Evolutionary conservation across 2,113 vertebrate species (phyloP).

Genomic region (Lates calcarifer): DNA sequence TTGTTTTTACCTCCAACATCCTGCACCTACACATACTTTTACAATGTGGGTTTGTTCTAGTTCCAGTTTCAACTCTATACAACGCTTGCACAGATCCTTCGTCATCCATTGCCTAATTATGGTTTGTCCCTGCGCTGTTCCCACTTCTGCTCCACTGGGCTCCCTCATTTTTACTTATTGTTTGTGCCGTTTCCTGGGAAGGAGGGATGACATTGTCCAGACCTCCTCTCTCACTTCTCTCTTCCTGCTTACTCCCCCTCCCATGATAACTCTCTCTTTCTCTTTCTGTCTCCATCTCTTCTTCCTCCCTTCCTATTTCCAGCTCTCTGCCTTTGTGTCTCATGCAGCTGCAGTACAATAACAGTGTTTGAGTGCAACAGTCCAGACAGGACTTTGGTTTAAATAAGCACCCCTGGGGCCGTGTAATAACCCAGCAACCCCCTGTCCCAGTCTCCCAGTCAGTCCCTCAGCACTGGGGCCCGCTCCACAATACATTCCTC

Average conservation of each 20-base stretch:
- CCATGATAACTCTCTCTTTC: conserved; percentile 51
- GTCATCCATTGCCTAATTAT: conserved; percentile 59
- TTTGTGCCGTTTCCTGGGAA: conserved; percentile 74
- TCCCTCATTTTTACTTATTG: conserved; percentile 67
- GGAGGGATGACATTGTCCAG: conserved; percentile 75
- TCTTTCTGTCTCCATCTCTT: conserved; percentile 41
- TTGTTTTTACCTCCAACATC: conserved; percentile 32
- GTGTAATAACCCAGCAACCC: conserved; percentile 77
- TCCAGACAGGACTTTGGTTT: conserved; percentile 82
- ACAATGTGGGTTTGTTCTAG: conserved; percentile 5
- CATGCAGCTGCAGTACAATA: conserved; percentile 80
- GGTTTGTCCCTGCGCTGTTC: conserved; percentile 45
- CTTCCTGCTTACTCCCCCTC: conserved; percentile 36
- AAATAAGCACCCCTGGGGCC: conserved; percentile 79
- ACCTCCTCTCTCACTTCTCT: conserved; percentile 47
- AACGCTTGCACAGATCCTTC: conserved; percentile 25
- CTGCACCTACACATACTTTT: conserved; percentile 16
- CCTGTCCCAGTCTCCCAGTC: conserved; percentile 59
- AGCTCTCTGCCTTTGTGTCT: conserved; percentile 66
- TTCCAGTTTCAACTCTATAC: conserved; percentile 28
- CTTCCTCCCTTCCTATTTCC: conserved; percentile 52
- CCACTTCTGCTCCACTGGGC: conserved; percentile 48
- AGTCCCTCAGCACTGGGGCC: conserved; percentile 59
- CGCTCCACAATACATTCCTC: conserved; percentile 77
- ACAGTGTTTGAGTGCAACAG: conserved; percentile 75